These are phyloP conservation scores for Monodelphis domestica DNA, from an alignment of 2,797 vertebrate genomes.

Conservation along the genomic window DNA sequence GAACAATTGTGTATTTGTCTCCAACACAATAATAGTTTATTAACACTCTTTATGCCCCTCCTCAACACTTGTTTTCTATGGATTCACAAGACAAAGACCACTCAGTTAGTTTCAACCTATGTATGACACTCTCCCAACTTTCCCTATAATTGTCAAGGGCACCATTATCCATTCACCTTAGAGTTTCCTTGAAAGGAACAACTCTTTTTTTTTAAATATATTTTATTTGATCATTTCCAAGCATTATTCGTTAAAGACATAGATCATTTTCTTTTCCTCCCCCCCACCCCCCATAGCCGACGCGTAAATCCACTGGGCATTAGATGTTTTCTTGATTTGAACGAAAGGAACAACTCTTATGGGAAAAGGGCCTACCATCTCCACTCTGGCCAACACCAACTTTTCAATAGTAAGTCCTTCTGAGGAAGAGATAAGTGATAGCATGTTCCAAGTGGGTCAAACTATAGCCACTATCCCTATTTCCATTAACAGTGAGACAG, in stretches of 20 bases:
- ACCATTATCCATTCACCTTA: neutral
- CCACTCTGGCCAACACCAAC: neutral
- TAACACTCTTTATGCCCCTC: neutral
- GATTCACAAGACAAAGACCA: neutral
- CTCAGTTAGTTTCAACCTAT: neutral
- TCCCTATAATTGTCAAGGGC: neutral
- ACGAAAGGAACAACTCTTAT: neutral
- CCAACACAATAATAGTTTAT: neutral
- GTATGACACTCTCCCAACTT: neutral
- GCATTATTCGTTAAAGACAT: too few species aligned
- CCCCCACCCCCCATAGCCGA: too few species aligned
- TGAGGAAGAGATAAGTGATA: too few species aligned
- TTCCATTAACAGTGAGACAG: neutral
- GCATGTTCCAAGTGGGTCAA: too few species aligned
- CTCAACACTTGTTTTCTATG: neutral
- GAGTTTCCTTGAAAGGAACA: neutral
- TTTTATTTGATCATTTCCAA: too few species aligned
- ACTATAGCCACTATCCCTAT: neutral
- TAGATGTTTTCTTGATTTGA: too few species aligned
- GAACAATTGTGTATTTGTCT: neutral
- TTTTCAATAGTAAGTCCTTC: neutral
- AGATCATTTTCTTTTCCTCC: too few species aligned
- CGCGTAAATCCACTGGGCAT: too few species aligned
- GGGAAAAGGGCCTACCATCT: neutral
- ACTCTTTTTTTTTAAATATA: too few species aligned